These are phyloP conservation scores for Pagrus major DNA, from an alignment of 2,113 vertebrate species.

Conservation along the genomic window DNA sequence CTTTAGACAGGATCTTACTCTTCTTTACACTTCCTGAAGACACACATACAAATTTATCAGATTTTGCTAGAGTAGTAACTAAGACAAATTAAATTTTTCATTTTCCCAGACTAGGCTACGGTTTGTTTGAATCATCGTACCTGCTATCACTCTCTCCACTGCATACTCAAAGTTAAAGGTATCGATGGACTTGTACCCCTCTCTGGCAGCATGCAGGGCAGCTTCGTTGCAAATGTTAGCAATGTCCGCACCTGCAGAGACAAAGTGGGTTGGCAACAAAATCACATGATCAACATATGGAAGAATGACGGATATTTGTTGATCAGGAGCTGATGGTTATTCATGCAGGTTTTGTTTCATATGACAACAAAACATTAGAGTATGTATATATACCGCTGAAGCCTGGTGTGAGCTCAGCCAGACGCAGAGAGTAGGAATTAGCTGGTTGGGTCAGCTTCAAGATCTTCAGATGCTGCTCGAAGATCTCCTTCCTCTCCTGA, in stretches of 20 bases:
- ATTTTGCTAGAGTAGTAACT: neutral
- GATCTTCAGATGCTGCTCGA: slow-evolving; percentile 95
- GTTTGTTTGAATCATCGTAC: slow-evolving; percentile 68
- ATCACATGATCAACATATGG: neutral
- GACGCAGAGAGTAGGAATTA: slow-evolving; percentile 91
- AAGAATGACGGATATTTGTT: neutral
- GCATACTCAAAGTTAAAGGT: slow-evolving; percentile 95
- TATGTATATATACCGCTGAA: slow-evolving; percentile 90
- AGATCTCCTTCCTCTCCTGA: slow-evolving; percentile 97
- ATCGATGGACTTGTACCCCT: slow-evolving; percentile 92
- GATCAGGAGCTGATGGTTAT: neutral
- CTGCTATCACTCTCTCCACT: slow-evolving; percentile 95
- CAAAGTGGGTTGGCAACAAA: neutral
- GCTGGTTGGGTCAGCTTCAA: slow-evolving; percentile 92
- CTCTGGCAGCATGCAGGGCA: slow-evolving; percentile 94
- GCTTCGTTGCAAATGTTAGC: slow-evolving; percentile 98
- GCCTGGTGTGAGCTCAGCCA: slow-evolving; percentile 96
- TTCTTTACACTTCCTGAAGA: slow-evolving; percentile 92
- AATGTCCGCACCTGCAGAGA: slow-evolving; percentile 93
- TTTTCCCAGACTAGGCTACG: neutral
- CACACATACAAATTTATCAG: slow-evolving; percentile 2
- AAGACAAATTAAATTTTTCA: neutral
- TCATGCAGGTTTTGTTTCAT: neutral
- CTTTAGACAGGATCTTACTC: slow-evolving; percentile 93
- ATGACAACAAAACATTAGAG: neutral